Evolutionary conservation across 2,888 invertebrate species (phyloP).

Genomic region (Agrypnus murinus): DNA sequence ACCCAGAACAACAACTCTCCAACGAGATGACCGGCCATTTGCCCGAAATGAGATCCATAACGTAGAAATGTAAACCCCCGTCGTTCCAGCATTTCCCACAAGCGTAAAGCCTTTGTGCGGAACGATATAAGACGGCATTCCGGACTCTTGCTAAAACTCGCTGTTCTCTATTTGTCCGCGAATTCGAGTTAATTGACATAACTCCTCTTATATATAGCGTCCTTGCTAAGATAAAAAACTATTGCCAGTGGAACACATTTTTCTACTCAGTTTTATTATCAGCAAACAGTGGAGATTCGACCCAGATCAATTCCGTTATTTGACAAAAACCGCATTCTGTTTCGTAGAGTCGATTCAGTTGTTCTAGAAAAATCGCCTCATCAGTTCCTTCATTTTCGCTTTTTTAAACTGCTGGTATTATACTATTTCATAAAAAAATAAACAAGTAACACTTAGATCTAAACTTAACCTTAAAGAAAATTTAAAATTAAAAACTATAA

Average conservation of each 20-base stretch:
- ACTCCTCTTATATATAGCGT: constrained; percentile 44
- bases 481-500: no score
- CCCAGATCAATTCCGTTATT: constrained; percentile 26
- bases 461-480: no score
- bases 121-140: constrained; percentile 62
- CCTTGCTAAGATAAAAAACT: constrained; percentile 29
- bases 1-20: constrained; percentile 62
- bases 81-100: constrained; percentile 62
- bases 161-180: constrained; percentile 51
- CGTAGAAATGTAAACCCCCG: constrained; percentile 65
- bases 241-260: constrained; percentile 35
- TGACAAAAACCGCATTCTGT: constrained; percentile 20
- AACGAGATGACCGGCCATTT: constrained; percentile 67
- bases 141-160: constrained; percentile 51
- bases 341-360: constrained; percentile 14
- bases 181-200: constrained; percentile 55
- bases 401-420: no score
- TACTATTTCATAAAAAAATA: no score
- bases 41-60: constrained; percentile 67
- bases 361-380: constrained; percentile 10
- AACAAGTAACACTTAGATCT: no score
- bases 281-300: constrained; percentile 27
- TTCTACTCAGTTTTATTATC: constrained; percentile 38
- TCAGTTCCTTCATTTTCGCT: constrained; percentile 2
- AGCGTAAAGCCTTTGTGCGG: constrained; percentile 60